Conservation (phyloP, 2,113 vertebrate genomes). For the Zootoca vivipara region DNA sequence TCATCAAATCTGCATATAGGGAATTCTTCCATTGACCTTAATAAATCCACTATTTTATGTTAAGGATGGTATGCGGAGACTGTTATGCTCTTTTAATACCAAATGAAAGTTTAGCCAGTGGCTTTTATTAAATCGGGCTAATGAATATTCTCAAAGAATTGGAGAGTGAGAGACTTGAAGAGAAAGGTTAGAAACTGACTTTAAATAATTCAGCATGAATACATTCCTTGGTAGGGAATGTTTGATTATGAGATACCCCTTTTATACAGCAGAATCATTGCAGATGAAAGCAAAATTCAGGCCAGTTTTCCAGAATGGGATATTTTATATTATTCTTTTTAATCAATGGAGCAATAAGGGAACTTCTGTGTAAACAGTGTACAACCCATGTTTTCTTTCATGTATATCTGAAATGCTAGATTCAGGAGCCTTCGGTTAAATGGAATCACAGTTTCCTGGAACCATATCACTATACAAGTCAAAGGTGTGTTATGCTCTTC, state of each 20-base stretch:
- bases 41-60: background rate
- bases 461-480: background rate
- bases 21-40: background rate
- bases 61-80: background rate
- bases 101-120: background rate
- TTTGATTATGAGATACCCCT: background rate
- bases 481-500: background rate
- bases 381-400: background rate
- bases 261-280: conserved; percentile 4
- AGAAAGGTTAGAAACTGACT: conserved; percentile 9
- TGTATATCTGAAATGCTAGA: background rate
- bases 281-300: background rate
- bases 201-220: conserved; percentile 26
- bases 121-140: conserved; percentile 8
- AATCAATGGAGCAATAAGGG: background rate
- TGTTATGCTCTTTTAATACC: conserved; percentile 11
- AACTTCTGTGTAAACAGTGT: background rate
- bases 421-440: conserved; percentile 3
- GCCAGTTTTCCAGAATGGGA: background rate
- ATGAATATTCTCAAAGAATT: conserved; percentile 9
- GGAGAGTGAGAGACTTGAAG: background rate
- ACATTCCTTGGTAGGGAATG: background rate
- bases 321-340: background rate
- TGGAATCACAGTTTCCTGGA: background rate
- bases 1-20: background rate